These are phyloP conservation scores for Chaitophorus viminalis DNA, from an alignment of 2,888 invertebrate genomes.

Conservation along the genomic window DNA sequence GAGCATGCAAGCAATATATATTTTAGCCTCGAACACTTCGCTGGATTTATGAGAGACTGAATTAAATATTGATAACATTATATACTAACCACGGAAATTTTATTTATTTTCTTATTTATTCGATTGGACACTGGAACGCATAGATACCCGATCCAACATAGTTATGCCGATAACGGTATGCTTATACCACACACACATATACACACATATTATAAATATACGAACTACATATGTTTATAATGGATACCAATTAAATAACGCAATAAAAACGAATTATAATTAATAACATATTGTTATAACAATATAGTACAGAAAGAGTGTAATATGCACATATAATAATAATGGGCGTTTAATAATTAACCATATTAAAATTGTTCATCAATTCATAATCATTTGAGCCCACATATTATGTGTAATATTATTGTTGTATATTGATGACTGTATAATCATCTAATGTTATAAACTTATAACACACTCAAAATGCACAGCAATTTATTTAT, in stretches of 20 bases:
- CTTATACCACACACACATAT: too few relatives aligned
- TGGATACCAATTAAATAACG: background rate
- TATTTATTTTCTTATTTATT: background rate
- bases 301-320: background rate
- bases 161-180: background rate
- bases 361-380: background rate
- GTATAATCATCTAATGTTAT: background rate
- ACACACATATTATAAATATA: too few relatives aligned
- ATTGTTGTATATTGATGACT: background rate
- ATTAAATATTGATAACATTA: background rate
- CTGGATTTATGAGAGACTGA: background rate
- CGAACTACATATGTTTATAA: too few relatives aligned
- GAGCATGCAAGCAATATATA: background rate
- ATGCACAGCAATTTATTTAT: background rate
- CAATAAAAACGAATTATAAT: background rate
- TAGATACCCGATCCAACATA: too few relatives aligned
- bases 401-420: background rate
- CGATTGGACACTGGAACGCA: background rate
- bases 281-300: background rate
- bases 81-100: background rate
- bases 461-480: background rate
- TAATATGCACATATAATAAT: background rate
- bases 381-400: background rate
- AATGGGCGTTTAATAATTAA: background rate
- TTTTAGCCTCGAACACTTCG: background rate